phyloP scores from a whole-genome alignment of 2,888 invertebrate genomes.

The Lepidocyrtoides sp. region DNA sequence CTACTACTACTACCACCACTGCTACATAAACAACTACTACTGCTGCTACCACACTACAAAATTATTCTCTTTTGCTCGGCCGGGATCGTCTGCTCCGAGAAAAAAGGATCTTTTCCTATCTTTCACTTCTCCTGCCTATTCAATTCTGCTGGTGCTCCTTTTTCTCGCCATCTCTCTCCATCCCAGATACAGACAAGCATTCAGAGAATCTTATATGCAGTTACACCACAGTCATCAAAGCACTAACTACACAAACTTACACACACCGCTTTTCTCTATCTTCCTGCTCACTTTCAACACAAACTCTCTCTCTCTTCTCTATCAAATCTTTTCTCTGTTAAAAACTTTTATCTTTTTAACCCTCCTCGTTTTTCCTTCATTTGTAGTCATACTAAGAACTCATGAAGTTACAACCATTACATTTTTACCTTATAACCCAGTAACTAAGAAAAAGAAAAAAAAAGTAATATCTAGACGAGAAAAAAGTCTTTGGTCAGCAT shows the following conservation, averaged over 20 bases:
- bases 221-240: constrained; percentile 59
- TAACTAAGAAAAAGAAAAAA: background rate
- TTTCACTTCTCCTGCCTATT: constrained; percentile 65
- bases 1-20: constrained; percentile 17
- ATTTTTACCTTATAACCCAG: constrained; percentile 38
- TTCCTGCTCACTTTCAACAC: constrained; percentile 54
- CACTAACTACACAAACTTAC: constrained; percentile 60
- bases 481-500: constrained; percentile 25
- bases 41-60: background rate
- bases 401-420: constrained; percentile 59
- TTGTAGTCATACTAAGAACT: constrained; percentile 19
- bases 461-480: constrained; percentile 13
- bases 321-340: constrained; percentile 45
- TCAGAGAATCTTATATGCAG: constrained; percentile 33
- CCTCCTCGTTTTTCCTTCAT: constrained; percentile 36
- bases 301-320: constrained; percentile 54
- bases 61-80: constrained; percentile 63
- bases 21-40: background rate
- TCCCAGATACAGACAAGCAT: constrained; percentile 60
- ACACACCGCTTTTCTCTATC: constrained; percentile 62
- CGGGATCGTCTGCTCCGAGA: constrained; percentile 75
- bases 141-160: constrained; percentile 69
- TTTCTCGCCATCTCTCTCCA: constrained; percentile 29
- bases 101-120: constrained; percentile 79
- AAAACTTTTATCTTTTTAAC: constrained; percentile 67